These are phyloP conservation scores for Lindbergichthys nudifrons DNA, from an alignment of 2,797 vertebrate species.

Conservation along the genomic window DNA sequence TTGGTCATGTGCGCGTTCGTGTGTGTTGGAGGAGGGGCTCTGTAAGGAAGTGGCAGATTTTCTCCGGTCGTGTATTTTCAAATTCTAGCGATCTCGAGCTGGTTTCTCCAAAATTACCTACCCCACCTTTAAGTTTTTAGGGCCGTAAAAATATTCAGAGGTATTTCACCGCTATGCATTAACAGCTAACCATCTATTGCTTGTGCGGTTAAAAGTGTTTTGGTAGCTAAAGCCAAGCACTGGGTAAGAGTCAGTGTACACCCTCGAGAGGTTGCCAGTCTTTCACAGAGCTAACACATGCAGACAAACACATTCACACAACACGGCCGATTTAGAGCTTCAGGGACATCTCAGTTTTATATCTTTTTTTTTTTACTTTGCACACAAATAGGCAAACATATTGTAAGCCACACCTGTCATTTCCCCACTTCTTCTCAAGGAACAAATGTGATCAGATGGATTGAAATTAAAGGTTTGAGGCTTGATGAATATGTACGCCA, in stretches of 20 bases:
- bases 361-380: constrained; percentile 15
- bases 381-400: constrained; percentile 18
- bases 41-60: no score
- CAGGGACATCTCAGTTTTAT: no score
- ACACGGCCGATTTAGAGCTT: accelerated
- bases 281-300: constrained; percentile 10
- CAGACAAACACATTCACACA: constrained; percentile 26
- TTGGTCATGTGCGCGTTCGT: no score
- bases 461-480: constrained; percentile 41
- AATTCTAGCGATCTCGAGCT: no score
- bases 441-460: constrained; percentile 25
- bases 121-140: neutral
- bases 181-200: neutral
- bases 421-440: constrained; percentile 32
- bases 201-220: neutral
- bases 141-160: neutral
- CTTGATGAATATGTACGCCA: constrained; percentile 19
- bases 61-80: no score
- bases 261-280: neutral
- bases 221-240: neutral
- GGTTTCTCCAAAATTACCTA: no score
- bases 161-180: neutral
- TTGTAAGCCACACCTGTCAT: constrained; percentile 13
- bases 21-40: no score
- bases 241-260: neutral